phyloP scores from a whole-genome alignment of 2,797 vertebrate genomes.

The Iguana delicatissima region DNA sequence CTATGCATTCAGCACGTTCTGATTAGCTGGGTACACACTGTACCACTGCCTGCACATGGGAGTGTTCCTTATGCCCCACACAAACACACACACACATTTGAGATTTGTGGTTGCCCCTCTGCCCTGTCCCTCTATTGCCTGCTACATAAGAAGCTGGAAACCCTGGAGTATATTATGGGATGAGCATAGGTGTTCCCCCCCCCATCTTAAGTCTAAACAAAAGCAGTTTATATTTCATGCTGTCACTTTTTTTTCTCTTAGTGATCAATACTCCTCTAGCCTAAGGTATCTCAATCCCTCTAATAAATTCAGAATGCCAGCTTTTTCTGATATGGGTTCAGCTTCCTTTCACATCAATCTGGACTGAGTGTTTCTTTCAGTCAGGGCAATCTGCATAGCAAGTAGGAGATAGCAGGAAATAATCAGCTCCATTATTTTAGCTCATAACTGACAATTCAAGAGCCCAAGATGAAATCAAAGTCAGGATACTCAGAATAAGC shows the following conservation, averaged over 20 bases:
- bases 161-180: neutral
- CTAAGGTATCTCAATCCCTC: neutral
- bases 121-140: neutral
- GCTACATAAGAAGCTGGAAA: neutral
- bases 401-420: neutral
- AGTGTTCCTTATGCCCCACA: neutral
- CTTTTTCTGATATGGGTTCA: neutral
- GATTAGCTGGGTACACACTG: conserved; percentile 26
- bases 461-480: neutral
- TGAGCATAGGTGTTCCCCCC: neutral
- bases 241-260: neutral
- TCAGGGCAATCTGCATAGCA: neutral
- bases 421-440: neutral
- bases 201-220: neutral
- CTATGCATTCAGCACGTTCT: conserved; percentile 7
- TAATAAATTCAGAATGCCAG: neutral
- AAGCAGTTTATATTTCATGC: neutral
- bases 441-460: neutral
- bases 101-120: neutral
- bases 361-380: neutral
- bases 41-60: neutral
- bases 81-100: neutral
- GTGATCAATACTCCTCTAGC: neutral
- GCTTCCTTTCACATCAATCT: neutral
- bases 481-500: neutral